Percentiles rank a stretch among this genome's conserved stretches.
These are phyloP conservation scores for Linurgus olivaceus DNA, from an alignment of 2,797 vertebrate genomes.

Conservation along the genomic window DNA sequence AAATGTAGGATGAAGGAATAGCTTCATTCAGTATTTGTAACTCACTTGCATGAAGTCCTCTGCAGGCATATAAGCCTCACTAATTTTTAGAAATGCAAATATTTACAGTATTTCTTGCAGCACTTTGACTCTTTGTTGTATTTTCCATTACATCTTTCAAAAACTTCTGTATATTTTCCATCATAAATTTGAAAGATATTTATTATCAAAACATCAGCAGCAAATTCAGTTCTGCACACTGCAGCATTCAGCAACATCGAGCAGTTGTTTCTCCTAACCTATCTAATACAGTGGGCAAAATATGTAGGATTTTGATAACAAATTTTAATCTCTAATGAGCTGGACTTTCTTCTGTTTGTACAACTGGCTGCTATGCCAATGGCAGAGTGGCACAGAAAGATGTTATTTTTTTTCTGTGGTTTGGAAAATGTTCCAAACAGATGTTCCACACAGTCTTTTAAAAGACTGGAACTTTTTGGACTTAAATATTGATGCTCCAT, in stretches of 20 bases:
- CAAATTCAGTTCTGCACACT: not conserved
- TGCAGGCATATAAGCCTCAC: not conserved
- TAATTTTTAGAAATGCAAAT: slow-evolving; percentile 47
- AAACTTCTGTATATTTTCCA: slow-evolving; percentile 25
- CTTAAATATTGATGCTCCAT: not conserved
- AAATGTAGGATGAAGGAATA: not conserved
- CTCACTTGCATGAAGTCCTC: not conserved
- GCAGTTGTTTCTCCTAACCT: not conserved
- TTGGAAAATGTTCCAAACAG: not conserved
- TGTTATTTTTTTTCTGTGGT: not conserved
- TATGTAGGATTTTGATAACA: not conserved
- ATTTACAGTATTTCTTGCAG: slow-evolving; percentile 38
- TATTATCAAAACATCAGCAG: slow-evolving; percentile 4
- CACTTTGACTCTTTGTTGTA: not conserved
- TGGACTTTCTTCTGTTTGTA: slow-evolving; percentile 25
- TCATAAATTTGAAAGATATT: slow-evolving; percentile 15
- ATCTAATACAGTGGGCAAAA: not conserved
- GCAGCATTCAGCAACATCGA: not conserved
- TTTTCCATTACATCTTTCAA: slow-evolving; percentile 32
- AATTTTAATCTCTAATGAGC: not conserved
- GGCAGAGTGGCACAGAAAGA: not conserved
- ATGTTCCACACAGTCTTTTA: not conserved
- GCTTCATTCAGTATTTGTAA: not conserved
- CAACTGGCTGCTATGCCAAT: not conserved
- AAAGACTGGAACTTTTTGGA: not conserved